Conservation (phyloP, 2,113 vertebrate genomes). For the Grallaria varia region DNA sequence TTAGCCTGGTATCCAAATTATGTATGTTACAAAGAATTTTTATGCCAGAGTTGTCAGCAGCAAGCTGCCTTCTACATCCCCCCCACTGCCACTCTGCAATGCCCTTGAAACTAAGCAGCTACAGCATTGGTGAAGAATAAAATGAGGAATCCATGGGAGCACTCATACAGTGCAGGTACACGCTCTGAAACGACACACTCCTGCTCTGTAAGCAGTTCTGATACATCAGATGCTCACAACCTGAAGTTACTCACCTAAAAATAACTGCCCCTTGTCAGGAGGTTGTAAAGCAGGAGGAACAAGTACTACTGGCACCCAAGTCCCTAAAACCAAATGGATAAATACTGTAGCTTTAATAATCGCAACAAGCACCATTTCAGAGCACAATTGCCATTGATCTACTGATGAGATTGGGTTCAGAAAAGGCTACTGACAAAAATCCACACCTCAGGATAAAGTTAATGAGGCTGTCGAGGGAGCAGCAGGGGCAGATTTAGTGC, state of each 20-base stretch:
- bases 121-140: conserved; percentile 28
- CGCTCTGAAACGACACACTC: not conserved
- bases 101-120: conserved; percentile 55
- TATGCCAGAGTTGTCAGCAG: conserved; percentile 42
- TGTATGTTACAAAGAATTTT: conserved; percentile 4
- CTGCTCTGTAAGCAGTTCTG: conserved; percentile 57
- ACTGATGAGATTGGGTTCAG: conserved; percentile 32
- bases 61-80: conserved; percentile 24
- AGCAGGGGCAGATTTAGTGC: conserved; percentile 59
- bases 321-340: not conserved
- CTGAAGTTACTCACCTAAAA: conserved; percentile 24
- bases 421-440: conserved; percentile 51
- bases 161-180: not conserved
- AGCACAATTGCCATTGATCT: conserved; percentile 41
- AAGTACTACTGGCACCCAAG: not conserved
- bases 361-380: not conserved
- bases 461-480: conserved; percentile 56
- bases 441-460: conserved; percentile 58
- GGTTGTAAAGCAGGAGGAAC: conserved; percentile 34
- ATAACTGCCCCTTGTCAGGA: conserved; percentile 39
- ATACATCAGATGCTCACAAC: conserved; percentile 2
- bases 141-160: conserved; percentile 44
- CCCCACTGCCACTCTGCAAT: conserved; percentile 10
- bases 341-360: conserved; percentile 20
- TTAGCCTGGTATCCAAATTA: conserved; percentile 42